Percentiles rank a stretch among this genome's conserved stretches.
Evolutionary conservation across 2,888 invertebrate genomes (phyloP).

Genomic region (Hypomecis punctinalis): DNA sequence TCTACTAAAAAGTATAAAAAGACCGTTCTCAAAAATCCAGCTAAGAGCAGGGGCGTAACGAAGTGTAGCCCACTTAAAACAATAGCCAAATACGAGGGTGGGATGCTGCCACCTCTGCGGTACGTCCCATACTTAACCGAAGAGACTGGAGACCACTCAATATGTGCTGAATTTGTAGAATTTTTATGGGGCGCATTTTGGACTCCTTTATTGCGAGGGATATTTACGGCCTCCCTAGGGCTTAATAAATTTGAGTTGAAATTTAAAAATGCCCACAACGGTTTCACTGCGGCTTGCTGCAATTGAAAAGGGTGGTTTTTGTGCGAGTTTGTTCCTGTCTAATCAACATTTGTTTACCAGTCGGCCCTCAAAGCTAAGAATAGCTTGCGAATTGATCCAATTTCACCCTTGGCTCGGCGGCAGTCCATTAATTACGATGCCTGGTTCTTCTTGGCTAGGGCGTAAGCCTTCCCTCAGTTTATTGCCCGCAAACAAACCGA

Average conservation of each 20-base stretch:
- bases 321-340: conserved; percentile 46
- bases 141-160: conserved; percentile 75
- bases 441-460: conserved; percentile 59
- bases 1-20: conserved; percentile 72
- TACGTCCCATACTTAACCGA: conserved; percentile 72
- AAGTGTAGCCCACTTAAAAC: conserved; percentile 83
- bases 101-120: conserved; percentile 63
- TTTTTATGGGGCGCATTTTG: conserved; percentile 72
- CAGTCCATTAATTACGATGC: conserved; percentile 81
- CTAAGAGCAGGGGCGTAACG: conserved; percentile 79
- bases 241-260: conserved; percentile 64
- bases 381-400: conserved; percentile 79
- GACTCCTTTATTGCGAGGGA: conserved; percentile 72
- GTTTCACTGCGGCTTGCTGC: conserved; percentile 27
- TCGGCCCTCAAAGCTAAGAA: conserved; percentile 65
- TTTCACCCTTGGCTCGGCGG: conserved; percentile 73
- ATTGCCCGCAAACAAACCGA: conserved; percentile 81
- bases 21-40: conserved; percentile 71
- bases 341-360: conserved; percentile 65
- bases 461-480: conserved; percentile 62
- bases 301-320: conserved; percentile 36
- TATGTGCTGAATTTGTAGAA: conserved; percentile 80
- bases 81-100: conserved; percentile 82
- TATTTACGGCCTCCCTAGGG: conserved; percentile 75
- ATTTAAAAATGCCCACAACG: conserved; percentile 61